Conservation (phyloP, 2,888 invertebrate species). For the Thera britannica region DNA sequence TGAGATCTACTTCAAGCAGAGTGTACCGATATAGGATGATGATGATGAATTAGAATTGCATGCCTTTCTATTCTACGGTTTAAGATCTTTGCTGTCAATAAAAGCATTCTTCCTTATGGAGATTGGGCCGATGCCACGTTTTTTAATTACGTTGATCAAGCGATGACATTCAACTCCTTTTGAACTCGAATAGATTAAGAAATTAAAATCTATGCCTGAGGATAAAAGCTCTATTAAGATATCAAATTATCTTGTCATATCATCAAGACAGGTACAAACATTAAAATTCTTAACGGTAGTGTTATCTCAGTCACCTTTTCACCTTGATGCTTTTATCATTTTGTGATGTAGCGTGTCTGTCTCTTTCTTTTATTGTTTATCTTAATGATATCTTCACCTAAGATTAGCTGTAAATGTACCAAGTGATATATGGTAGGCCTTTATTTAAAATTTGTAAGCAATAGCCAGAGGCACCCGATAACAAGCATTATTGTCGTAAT, state of each 20-base stretch:
- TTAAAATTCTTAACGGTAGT: conserved; percentile 40
- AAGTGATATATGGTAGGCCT: conserved; percentile 15
- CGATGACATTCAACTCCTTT: conserved; percentile 27
- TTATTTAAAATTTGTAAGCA: conserved; percentile 6
- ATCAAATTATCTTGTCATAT: conserved; percentile 34
- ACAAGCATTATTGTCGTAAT: conserved; percentile 6
- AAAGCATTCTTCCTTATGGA: no score
- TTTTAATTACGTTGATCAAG: conserved; percentile 11
- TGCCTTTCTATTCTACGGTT: no score
- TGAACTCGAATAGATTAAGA: conserved; percentile 27
- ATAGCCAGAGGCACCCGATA: conserved; percentile 13
- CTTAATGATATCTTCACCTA: conserved; percentile 38
- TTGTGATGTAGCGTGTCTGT: conserved; percentile 29
- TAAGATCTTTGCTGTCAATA: no score
- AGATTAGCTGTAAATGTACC: conserved; percentile 33
- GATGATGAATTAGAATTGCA: no score
- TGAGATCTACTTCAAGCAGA: no score
- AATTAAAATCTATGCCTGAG: conserved; percentile 21
- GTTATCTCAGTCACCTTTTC: conserved; percentile 41
- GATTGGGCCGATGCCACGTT: no score
- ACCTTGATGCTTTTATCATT: conserved; percentile 31
- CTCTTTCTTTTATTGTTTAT: conserved; percentile 37
- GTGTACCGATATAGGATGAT: no score
- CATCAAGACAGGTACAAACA: conserved; percentile 25
- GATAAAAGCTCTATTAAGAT: conserved; percentile 30